Evolutionary conservation across 2,888 invertebrate genomes (phyloP).

Genomic region (Phorcus lineatus): DNA sequence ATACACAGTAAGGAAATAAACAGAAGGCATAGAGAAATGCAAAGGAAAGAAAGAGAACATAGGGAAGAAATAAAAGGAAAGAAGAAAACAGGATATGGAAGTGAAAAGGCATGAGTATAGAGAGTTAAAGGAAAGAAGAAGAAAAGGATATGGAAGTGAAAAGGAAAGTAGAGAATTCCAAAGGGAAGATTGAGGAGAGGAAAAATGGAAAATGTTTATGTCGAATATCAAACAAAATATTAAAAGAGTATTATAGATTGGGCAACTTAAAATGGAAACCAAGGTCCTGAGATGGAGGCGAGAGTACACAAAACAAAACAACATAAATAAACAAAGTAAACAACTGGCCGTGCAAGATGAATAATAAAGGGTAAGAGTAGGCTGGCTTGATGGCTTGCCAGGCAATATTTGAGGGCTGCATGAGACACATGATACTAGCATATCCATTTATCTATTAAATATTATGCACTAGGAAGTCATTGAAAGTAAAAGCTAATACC

Average conservation of each 20-base stretch:
- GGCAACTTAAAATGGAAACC: background rate
- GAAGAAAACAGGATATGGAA: too few species aligned
- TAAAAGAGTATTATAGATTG: background rate
- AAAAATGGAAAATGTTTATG: background rate
- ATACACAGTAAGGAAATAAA: background rate
- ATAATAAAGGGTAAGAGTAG: background rate
- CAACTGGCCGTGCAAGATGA: constrained; percentile 3
- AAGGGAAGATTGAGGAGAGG: too few species aligned
- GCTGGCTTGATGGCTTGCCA: background rate
- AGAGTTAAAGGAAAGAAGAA: too few species aligned
- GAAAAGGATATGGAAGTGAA: too few species aligned
- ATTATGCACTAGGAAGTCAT: constrained; percentile 10
- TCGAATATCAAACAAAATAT: background rate
- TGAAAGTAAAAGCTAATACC: constrained; percentile 15
- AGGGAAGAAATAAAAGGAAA: background rate
- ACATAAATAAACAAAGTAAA: background rate
- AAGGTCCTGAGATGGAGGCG: constrained; percentile 1
- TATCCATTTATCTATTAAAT: constrained; percentile 11
- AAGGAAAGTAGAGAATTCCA: background rate
- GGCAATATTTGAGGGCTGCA: background rate
- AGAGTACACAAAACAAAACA: constrained; percentile 4
- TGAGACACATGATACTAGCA: background rate
- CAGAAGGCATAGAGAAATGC: background rate
- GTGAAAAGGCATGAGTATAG: too few species aligned
- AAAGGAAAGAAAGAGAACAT: too few species aligned